A percentile compares a stretch with the other conserved stretches of the same genome.
These are phyloP conservation scores for Drosophila sechellia DNA, from an alignment of 1,140 invertebrate genomes.

Conservation along the genomic window DNA sequence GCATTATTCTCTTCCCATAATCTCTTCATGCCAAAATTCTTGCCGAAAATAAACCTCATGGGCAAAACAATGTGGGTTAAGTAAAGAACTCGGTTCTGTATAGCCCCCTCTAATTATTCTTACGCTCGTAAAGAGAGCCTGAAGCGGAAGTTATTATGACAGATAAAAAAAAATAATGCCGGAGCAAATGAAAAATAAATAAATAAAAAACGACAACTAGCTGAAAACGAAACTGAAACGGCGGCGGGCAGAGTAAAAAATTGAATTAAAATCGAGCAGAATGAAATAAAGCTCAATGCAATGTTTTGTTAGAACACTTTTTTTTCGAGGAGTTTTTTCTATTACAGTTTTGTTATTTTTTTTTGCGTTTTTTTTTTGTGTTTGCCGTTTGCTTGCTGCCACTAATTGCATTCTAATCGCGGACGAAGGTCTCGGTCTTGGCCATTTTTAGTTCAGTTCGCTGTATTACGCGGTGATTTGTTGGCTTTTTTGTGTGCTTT, in stretches of 20 bases:
- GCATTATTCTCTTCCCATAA: constrained; percentile 35
- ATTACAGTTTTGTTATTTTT: constrained; percentile 15
- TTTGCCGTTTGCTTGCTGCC: constrained; percentile 39
- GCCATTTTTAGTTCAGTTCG: constrained; percentile 48
- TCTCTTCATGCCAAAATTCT: constrained; percentile 42
- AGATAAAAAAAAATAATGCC: constrained; percentile 51
- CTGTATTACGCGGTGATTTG: constrained; percentile 46
- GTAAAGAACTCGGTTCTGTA: constrained; percentile 18
- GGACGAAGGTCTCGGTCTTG: constrained; percentile 74
- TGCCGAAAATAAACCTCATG: constrained; percentile 19
- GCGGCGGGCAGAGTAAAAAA: constrained; percentile 17
- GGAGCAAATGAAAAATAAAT: not conserved
- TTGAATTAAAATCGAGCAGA: constrained; percentile 28
- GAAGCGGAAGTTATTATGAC: constrained; percentile 73
- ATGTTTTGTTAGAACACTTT: constrained; percentile 48
- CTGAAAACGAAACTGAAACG: constrained; percentile 31
- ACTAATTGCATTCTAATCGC: constrained; percentile 80
- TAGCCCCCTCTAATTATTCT: constrained; percentile 24
- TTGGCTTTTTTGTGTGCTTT: constrained; percentile 30
- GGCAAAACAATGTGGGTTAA: constrained; percentile 44
- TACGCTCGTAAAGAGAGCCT: constrained; percentile 28
- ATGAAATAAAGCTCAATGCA: constrained; percentile 57
- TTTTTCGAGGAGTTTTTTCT: constrained; percentile 35
- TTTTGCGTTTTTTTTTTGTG: constrained; percentile 38
- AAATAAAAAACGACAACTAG: constrained; percentile 21